These are phyloP conservation scores for Teinopalpus imperialis DNA, from an alignment of 2,888 invertebrate genomes.

Conservation along the genomic window DNA sequence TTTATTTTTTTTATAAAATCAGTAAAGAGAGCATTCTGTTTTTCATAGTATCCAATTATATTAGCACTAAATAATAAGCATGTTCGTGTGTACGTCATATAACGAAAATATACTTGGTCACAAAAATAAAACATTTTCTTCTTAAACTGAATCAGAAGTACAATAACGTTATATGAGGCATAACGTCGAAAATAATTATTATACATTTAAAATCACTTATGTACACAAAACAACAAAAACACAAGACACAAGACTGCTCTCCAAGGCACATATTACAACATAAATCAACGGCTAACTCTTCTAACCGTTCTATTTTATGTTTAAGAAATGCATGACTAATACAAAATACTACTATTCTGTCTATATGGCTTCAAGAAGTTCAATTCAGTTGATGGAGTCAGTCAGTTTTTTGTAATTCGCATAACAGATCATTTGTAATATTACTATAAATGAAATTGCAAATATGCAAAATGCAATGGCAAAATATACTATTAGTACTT, in stretches of 20 bases:
- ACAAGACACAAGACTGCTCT: background rate
- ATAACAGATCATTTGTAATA: background rate
- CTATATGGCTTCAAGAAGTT: constrained; percentile 2
- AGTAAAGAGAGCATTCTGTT: constrained; percentile 23
- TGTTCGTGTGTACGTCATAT: constrained; percentile 11
- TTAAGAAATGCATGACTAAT: constrained; percentile 14
- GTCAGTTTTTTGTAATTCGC: background rate
- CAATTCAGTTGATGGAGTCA: constrained; percentile 8
- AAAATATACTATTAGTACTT: no score
- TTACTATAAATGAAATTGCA: no score
- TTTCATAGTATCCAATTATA: constrained; percentile 18
- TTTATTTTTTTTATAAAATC: constrained; percentile 22
- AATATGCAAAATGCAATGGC: no score
- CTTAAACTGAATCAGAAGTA: constrained; percentile 1
- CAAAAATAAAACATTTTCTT: constrained; percentile 7
- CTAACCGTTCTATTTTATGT: constrained; percentile 14
- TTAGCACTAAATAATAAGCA: constrained; percentile 11
- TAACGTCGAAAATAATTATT: background rate
- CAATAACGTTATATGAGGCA: constrained; percentile 14
- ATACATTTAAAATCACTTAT: constrained; percentile 15
- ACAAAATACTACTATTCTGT: background rate
- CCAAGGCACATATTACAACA: constrained; percentile 6
- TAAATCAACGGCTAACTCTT: constrained; percentile 6
- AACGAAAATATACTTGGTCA: constrained; percentile 13
- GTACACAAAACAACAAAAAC: constrained; percentile 1